Conservation (phyloP, 2,888 invertebrate species). For the Abrostola triplasia region DNA sequence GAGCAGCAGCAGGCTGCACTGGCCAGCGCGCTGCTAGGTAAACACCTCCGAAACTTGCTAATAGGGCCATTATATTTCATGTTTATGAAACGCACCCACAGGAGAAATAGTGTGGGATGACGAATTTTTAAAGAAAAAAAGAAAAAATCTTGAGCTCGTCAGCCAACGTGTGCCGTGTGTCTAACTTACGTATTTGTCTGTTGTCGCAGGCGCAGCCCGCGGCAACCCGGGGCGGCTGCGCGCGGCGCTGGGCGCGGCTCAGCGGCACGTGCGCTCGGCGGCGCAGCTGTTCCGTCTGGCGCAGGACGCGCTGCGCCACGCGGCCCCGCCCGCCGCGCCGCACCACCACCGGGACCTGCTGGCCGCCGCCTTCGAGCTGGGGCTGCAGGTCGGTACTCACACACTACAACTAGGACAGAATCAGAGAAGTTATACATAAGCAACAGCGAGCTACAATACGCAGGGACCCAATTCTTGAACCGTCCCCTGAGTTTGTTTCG, state of each 20-base stretch:
- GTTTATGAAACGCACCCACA: too few species aligned
- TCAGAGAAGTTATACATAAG: too few species aligned
- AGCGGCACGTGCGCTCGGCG: slow-evolving; percentile 94
- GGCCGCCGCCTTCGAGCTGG: slow-evolving; percentile 94
- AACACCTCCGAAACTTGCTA: background rate
- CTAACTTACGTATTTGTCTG: background rate
- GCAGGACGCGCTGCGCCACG: slow-evolving; percentile 95
- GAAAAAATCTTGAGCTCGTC: too few species aligned
- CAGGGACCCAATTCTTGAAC: too few species aligned
- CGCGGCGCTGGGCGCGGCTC: slow-evolving; percentile 93
- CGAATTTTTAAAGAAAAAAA: too few species aligned
- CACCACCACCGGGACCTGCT: slow-evolving; percentile 93
- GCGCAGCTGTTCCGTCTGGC: slow-evolving; percentile 95
- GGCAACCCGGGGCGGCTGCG: slow-evolving; percentile 91
- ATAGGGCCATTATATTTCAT: too few species aligned
- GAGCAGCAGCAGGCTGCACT: slow-evolving; percentile 94
- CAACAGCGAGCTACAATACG: too few species aligned
- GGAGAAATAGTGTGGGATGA: too few species aligned
- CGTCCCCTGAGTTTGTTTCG: too few species aligned
- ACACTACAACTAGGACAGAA: background rate
- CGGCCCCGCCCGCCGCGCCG: slow-evolving; percentile 92
- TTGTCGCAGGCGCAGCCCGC: slow-evolving; percentile 77
- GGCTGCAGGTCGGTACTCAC: slow-evolving; percentile 88
- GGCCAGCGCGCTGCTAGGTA: slow-evolving; percentile 92
- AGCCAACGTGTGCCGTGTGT: too few species aligned